Conservation (phyloP, 2,888 invertebrate species). For the Beris morrisii region DNA sequence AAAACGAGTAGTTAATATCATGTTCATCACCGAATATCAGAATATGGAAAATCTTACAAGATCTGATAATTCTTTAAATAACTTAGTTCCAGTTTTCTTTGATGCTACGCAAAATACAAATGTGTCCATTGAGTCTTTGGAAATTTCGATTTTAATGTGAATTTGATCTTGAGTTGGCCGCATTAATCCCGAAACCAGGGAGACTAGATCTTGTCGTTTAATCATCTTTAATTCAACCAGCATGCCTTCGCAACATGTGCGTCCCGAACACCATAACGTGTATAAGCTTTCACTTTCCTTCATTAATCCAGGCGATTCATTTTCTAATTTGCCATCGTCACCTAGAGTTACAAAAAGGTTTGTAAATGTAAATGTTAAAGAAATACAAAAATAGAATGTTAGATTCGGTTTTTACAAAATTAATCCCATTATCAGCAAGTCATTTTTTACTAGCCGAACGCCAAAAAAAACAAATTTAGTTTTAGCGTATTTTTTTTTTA, state of each 20-base stretch:
- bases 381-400: too few relatives aligned
- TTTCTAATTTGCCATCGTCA: constrained; percentile 76
- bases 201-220: constrained; percentile 94
- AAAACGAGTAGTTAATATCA: background rate
- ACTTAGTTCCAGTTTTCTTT: constrained; percentile 80
- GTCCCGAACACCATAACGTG: constrained; percentile 93
- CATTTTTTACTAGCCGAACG: too few relatives aligned
- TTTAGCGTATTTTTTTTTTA: too few relatives aligned
- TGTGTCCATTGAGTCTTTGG: constrained; percentile 88
- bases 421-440: too few relatives aligned
- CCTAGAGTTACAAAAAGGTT: constrained; percentile 57
- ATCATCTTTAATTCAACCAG: constrained; percentile 91
- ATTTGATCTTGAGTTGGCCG: constrained; percentile 86
- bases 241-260: constrained; percentile 96
- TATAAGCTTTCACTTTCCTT: constrained; percentile 96
- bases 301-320: constrained; percentile 69
- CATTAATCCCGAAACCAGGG: constrained; percentile 79
- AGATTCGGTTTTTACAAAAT: too few relatives aligned
- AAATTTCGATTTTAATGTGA: constrained; percentile 81
- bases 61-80: constrained; percentile 92
- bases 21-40: background rate
- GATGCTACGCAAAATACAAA: constrained; percentile 91
- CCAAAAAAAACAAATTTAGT: background rate
- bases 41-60: constrained; percentile 62
- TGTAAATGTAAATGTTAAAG: too few relatives aligned